Base-by-base conservation (phyloP, 2,888 invertebrate genomes). In the Spicauda simplicius region DNA sequence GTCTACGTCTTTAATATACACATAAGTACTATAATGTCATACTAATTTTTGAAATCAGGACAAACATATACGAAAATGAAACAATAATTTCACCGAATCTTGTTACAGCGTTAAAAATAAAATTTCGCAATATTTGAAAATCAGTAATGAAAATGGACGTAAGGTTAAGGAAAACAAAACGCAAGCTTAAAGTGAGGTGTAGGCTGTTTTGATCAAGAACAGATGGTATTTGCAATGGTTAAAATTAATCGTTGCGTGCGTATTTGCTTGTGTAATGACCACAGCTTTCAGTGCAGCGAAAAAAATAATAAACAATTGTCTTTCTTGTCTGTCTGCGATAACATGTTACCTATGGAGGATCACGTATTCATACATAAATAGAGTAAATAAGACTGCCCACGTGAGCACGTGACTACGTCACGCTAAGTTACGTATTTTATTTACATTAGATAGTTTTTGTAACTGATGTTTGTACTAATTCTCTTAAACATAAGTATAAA, bases 181-280 rank as follows among this genome's bases (percentile, higher is more conserved):
- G 41, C 12, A 41, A 41, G 41, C 41, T 41, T 14, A 41, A 12
- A 41, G 25, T 5, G 14, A 48, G 37, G 45, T 56, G 62, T 56
- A 48, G 50, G 55, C 30, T 53, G 64, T 53, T 58, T 45, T 58
- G 64, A 58, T 64, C 41, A 53, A 58, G 16, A 64, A 16, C 64
- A 64, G 58, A 53, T 41, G 57, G 20, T 64, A 64, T 64, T 64
- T 58, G 64, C 62, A 45, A 19, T 16, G 45, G 62, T 41, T 55
- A 58, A 57, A 58, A 58, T 50, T 41, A 41, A 64, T 58, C 58
- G 25, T n/a, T 53, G 16, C 53, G 8, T 25, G n/a, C 37, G 41
- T 52, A 58, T 52, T 52, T 64, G 50, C 25, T 58, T 64, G 37
- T 64, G 37, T 41, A 25, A 53, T n/a, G 58, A 16, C 52, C 57